A percentile compares a stretch with the other conserved stretches of the same genome.
phyloP scores from a whole-genome alignment of 2,888 invertebrate species.

The Aelia acuminata region DNA sequence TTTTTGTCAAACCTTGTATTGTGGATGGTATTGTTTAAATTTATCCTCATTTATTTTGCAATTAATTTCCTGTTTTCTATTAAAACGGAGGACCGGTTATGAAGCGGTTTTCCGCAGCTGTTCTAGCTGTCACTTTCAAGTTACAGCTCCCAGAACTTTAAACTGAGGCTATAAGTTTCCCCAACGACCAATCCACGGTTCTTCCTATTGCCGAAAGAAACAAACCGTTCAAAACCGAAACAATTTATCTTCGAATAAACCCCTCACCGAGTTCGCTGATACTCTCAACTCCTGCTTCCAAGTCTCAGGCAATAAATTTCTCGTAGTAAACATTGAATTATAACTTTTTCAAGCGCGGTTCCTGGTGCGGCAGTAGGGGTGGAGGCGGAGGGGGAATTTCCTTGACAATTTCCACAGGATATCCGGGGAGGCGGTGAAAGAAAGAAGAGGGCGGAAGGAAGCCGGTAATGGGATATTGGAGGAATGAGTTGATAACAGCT shows the following conservation, averaged over 20 bases:
- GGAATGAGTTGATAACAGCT: constrained; percentile 46
- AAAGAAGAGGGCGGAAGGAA: constrained; percentile 12
- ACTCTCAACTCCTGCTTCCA: not conserved
- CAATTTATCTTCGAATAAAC: constrained; percentile 34
- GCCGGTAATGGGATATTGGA: constrained; percentile 45
- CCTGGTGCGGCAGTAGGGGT: not conserved
- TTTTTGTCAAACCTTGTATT: too few species aligned
- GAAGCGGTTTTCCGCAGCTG: not conserved
- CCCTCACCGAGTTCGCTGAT: not conserved
- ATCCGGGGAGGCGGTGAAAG: not conserved
- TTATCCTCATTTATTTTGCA: not conserved
- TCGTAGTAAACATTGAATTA: constrained; percentile 2
- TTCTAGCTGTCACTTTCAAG: not conserved
- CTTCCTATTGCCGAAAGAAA: not conserved
- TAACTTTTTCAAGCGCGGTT: constrained; percentile 46
- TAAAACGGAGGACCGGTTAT: not conserved
- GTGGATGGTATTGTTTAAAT: not conserved
- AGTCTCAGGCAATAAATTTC: constrained; percentile 9
- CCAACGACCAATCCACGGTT: not conserved
- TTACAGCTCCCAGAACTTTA: not conserved
- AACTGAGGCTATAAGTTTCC: not conserved
- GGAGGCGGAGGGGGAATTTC: constrained; percentile 4
- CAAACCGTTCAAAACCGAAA: not conserved
- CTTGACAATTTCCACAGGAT: constrained; percentile 24
- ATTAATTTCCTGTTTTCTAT: too few species aligned